These are phyloP conservation scores for Aphelenchoides besseyi DNA, from an alignment of 1,140 invertebrate genomes.

Conservation along the genomic window DNA sequence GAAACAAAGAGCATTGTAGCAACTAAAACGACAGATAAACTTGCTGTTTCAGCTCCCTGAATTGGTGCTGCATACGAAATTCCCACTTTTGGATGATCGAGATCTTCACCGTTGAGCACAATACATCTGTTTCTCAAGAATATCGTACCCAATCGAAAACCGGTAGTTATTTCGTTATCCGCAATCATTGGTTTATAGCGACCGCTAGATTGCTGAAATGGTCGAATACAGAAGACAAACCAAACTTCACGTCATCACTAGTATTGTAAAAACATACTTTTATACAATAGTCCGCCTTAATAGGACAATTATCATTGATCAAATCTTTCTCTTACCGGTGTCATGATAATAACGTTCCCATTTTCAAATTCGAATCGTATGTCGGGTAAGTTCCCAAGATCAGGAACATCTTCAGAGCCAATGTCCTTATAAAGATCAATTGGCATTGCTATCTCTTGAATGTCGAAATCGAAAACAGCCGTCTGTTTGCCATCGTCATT, in stretches of 20 bases:
- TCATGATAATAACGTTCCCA: not conserved
- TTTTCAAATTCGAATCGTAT: not conserved
- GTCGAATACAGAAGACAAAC: not conserved
- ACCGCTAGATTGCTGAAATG: not conserved
- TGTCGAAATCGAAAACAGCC: not conserved
- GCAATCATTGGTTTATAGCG: not conserved
- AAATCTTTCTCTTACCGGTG: too few species aligned
- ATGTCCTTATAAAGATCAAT: not conserved
- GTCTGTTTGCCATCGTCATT: not conserved
- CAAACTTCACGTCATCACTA: not conserved
- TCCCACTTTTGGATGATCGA: not conserved
- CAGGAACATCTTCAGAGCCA: not conserved
- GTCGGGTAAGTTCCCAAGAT: not conserved
- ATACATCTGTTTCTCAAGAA: not conserved
- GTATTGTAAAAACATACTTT: not conserved
- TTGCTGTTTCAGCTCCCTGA: not conserved
- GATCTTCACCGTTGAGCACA: not conserved
- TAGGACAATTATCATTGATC: too few species aligned
- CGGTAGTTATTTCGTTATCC: not conserved
- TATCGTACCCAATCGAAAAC: not conserved
- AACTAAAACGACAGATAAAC: not conserved
- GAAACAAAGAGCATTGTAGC: not conserved
- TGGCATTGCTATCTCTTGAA: not conserved
- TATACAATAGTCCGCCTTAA: too few species aligned
- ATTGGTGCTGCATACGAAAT: not conserved